Evolutionary conservation across 2,113 vertebrate genomes (phyloP).

Genomic region (Brachyhypopomus gauderio): DNA sequence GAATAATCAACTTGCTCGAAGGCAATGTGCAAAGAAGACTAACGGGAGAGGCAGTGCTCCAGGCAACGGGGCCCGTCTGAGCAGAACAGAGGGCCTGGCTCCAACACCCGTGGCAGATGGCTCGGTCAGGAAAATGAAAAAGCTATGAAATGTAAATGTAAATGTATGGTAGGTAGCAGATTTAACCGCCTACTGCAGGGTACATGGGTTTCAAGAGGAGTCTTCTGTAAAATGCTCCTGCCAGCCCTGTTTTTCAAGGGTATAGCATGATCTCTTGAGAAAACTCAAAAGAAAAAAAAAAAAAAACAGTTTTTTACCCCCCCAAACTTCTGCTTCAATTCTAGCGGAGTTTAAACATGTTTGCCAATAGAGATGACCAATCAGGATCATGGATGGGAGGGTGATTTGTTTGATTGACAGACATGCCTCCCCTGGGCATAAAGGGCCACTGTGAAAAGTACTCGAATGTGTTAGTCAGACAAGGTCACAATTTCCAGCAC

Average conservation of each 20-base stretch:
- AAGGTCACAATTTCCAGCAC: too few species aligned
- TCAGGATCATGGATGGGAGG: background rate
- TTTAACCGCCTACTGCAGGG: background rate
- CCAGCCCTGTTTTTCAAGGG: background rate
- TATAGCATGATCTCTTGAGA: background rate
- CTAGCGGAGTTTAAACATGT: background rate
- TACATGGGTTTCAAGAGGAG: background rate
- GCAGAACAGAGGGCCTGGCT: slow-evolving; percentile 37
- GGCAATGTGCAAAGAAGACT: slow-evolving; percentile 55
- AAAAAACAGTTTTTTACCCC: background rate
- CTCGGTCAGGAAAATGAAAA: slow-evolving; percentile 41
- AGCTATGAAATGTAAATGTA: slow-evolving; percentile 16
- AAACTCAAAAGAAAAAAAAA: background rate
- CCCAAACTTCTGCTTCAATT: background rate
- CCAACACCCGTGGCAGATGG: slow-evolving; percentile 41
- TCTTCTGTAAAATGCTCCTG: background rate
- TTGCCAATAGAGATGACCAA: background rate
- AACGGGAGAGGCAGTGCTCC: slow-evolving; percentile 49
- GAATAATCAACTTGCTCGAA: slow-evolving; percentile 50
- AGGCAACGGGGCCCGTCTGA: slow-evolving; percentile 47
- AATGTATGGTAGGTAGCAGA: slow-evolving; percentile 16
- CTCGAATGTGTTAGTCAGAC: too few species aligned
- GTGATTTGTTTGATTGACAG: slow-evolving; percentile 10
- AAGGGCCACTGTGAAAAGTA: too few species aligned
- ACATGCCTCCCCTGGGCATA: background rate